These are phyloP conservation scores for Mola mola DNA, from an alignment of 2,113 vertebrate species.

Conservation along the genomic window DNA sequence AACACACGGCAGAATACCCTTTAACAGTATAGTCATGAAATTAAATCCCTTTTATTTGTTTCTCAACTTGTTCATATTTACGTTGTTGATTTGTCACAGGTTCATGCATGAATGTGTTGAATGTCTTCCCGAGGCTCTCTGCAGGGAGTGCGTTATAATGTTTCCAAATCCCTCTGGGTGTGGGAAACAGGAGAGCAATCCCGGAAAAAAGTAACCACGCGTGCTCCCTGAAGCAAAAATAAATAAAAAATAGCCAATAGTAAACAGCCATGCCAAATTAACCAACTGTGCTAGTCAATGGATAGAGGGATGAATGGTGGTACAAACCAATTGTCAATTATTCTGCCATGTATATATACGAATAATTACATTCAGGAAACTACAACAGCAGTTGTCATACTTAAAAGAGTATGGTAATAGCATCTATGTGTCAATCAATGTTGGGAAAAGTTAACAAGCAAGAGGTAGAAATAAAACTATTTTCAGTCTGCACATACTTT, in stretches of 20 bases:
- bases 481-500: background rate
- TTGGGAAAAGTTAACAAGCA: too few relatives aligned
- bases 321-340: constrained; percentile 4
- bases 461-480: too few relatives aligned
- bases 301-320: constrained; percentile 13
- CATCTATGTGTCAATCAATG: too few relatives aligned
- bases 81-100: constrained; percentile 35
- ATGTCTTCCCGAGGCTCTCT: constrained; percentile 8
- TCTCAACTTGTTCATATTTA: constrained; percentile 18
- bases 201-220: constrained; percentile 40
- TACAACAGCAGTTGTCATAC: too few relatives aligned
- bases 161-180: constrained; percentile 33
- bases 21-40: background rate
- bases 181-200: constrained; percentile 22
- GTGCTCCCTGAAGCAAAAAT: constrained; percentile 26
- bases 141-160: constrained; percentile 27
- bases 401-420: too few relatives aligned
- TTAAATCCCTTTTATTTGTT: background rate
- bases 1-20: background rate
- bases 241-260: constrained; percentile 11
- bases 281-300: too few relatives aligned
- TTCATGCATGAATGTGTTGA: constrained; percentile 21
- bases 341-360: too few relatives aligned
- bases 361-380: too few relatives aligned
- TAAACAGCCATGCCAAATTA: too few relatives aligned